Conservation (phyloP, 2,888 invertebrate species). For the Griposia aprilina region DNA sequence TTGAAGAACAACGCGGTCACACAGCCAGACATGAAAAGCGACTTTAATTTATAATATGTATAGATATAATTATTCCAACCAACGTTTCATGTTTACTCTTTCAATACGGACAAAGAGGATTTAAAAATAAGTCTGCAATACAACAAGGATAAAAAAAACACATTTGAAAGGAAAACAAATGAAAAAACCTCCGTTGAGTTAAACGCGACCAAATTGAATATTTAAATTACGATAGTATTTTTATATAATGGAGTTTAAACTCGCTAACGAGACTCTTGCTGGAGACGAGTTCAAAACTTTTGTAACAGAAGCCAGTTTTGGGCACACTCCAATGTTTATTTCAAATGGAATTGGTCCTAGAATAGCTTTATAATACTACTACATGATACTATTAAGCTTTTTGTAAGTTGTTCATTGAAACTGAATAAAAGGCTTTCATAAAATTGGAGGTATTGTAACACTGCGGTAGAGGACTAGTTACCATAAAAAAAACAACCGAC, state of each 20-base stretch:
- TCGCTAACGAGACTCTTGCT: constrained; percentile 30
- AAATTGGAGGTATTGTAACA: not conserved
- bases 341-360: not conserved
- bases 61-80: too few species aligned
- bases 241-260: constrained; percentile 31
- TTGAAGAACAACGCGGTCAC: too few species aligned
- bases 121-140: not conserved
- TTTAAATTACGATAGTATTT: constrained; percentile 37
- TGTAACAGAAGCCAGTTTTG: constrained; percentile 25
- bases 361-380: too few species aligned
- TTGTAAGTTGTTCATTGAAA: not conserved
- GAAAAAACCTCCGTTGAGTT: constrained; percentile 12
- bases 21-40: too few species aligned
- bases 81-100: constrained; percentile 8
- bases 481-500: too few species aligned
- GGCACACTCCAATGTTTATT: constrained; percentile 12
- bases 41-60: too few species aligned
- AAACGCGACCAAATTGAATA: constrained; percentile 42
- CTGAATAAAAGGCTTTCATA: not conserved
- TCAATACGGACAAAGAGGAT: not conserved
- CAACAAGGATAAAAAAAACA: not conserved
- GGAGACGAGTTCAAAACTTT: constrained; percentile 20
- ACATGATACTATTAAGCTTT: not conserved
- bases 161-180: constrained; percentile 26
- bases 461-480: not conserved